phyloP scores from a whole-genome alignment of 2,888 invertebrate genomes.

The Omphaloscelis lunosa region DNA sequence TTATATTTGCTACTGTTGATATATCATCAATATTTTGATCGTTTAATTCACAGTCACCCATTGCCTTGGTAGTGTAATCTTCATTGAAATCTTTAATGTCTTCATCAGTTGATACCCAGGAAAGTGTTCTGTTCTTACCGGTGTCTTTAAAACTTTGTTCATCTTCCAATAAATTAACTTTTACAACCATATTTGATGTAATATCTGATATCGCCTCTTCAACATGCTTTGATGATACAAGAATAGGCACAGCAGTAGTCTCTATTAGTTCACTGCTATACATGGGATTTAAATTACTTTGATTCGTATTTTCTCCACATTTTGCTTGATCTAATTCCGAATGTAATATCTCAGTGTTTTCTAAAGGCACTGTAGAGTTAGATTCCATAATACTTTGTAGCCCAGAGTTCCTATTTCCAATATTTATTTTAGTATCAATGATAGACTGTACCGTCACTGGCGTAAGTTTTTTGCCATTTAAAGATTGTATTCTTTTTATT shows the following conservation, averaged over 20 bases:
- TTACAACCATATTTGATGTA: constrained; percentile 6
- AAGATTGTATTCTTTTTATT: constrained; percentile 57
- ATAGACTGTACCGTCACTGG: constrained; percentile 70
- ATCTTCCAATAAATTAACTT: not conserved
- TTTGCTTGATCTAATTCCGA: constrained; percentile 9
- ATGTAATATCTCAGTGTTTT: constrained; percentile 8
- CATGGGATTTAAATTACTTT: constrained; percentile 1
- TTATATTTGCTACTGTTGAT: constrained; percentile 21
- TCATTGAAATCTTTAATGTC: not conserved
- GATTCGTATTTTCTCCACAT: constrained; percentile 7
- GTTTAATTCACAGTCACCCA: constrained; percentile 12
- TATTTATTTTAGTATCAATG: constrained; percentile 59
- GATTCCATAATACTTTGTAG: not conserved
- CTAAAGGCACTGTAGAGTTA: constrained; percentile 3
- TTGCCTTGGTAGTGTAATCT: not conserved
- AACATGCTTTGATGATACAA: not conserved
- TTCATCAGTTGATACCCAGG: constrained; percentile 8
- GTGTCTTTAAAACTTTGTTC: constrained; percentile 8
- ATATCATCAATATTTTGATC: constrained; percentile 3
- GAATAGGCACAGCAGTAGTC: not conserved
- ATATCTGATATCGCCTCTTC: constrained; percentile 6
- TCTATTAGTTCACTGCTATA: constrained; percentile 2
- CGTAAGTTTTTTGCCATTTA: constrained; percentile 61
- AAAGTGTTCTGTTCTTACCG: not conserved
- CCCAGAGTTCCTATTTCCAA: constrained; percentile 20